Evolutionary conservation across 2,113 vertebrate species (phyloP).

Genomic region (Stegastes partitus): DNA sequence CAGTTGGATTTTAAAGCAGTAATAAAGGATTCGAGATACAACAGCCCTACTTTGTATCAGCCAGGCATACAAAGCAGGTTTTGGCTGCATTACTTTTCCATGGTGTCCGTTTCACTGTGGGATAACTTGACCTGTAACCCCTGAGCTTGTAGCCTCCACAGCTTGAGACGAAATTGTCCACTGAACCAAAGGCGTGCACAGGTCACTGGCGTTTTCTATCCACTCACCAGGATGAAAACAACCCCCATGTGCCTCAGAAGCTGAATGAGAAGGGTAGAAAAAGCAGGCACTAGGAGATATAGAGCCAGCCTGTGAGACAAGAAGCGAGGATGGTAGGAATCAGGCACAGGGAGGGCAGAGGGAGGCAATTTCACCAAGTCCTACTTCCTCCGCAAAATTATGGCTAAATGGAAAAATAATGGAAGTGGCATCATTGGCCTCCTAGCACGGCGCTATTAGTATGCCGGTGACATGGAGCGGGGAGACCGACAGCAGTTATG

Average conservation of each 20-base stretch:
- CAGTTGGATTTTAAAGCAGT: slow-evolving; percentile 2
- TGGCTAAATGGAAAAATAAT: slow-evolving; percentile 81
- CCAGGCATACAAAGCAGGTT: slow-evolving; percentile 42
- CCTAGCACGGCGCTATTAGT: slow-evolving; percentile 90
- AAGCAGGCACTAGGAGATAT: slow-evolving; percentile 28
- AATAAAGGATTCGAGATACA: slow-evolving; percentile 29
- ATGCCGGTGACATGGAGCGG: slow-evolving; percentile 90
- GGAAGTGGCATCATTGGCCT: slow-evolving; percentile 81
- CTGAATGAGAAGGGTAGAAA: slow-evolving; percentile 49
- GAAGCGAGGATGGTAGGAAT: slow-evolving; percentile 41
- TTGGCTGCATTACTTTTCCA: slow-evolving; percentile 47
- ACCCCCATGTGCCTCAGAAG: slow-evolving; percentile 64
- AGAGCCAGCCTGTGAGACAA: slow-evolving; percentile 47
- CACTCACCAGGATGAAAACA: slow-evolving; percentile 74
- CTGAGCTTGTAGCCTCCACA: slow-evolving; percentile 58
- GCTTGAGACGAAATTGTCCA: slow-evolving; percentile 69
- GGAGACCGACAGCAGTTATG: slow-evolving; percentile 93
- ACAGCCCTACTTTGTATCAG: slow-evolving; percentile 20
- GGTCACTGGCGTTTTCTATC: slow-evolving; percentile 79
- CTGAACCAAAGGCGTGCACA: slow-evolving; percentile 73
- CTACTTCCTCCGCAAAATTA: slow-evolving; percentile 78
- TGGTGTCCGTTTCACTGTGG: slow-evolving; percentile 71
- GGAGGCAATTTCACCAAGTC: slow-evolving; percentile 75
- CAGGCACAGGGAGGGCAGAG: slow-evolving; percentile 34
- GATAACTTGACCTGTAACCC: slow-evolving; percentile 66